Evolutionary conservation across 2,113 vertebrate species (phyloP).

Genomic region (Bufo gargarizans): DNA sequence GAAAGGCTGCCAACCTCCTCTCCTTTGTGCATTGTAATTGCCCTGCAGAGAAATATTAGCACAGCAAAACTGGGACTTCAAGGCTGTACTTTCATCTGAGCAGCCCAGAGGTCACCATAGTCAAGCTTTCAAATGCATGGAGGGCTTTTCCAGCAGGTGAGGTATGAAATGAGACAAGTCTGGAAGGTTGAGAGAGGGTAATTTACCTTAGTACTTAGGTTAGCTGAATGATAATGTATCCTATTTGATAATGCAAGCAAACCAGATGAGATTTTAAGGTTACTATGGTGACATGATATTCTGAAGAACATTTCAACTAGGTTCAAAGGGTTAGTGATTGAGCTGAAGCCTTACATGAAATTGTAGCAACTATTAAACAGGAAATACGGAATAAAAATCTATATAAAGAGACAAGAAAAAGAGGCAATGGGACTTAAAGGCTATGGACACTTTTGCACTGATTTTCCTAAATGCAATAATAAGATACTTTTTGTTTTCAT

Average conservation of each 20-base stretch:
- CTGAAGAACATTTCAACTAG: constrained; percentile 1
- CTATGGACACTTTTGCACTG: background rate
- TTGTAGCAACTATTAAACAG: background rate
- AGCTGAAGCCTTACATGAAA: constrained; percentile 4
- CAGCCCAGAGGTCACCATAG: constrained; percentile 36
- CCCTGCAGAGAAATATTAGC: constrained; percentile 53
- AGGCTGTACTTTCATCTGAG: constrained; percentile 9
- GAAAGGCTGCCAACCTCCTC: constrained; percentile 37
- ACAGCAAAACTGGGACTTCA: constrained; percentile 55
- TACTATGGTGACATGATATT: constrained; percentile 39
- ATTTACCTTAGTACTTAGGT: constrained; percentile 57
- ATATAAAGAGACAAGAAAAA: background rate
- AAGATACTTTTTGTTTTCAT: background rate
- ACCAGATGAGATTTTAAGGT: constrained; percentile 45
- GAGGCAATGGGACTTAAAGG: background rate
- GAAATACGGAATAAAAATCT: background rate
- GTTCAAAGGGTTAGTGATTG: constrained; percentile 39
- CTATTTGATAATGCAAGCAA: constrained; percentile 20
- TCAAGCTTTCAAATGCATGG: constrained; percentile 60
- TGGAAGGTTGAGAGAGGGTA: constrained; percentile 52
- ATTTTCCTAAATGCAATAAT: background rate
- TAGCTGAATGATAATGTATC: constrained; percentile 52
- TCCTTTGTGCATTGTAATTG: constrained; percentile 1
- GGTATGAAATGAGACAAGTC: constrained; percentile 61
- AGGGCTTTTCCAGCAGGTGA: constrained; percentile 59